phyloP scores from a whole-genome alignment of 2,888 invertebrate species.

The Teleiodes luculella region DNA sequence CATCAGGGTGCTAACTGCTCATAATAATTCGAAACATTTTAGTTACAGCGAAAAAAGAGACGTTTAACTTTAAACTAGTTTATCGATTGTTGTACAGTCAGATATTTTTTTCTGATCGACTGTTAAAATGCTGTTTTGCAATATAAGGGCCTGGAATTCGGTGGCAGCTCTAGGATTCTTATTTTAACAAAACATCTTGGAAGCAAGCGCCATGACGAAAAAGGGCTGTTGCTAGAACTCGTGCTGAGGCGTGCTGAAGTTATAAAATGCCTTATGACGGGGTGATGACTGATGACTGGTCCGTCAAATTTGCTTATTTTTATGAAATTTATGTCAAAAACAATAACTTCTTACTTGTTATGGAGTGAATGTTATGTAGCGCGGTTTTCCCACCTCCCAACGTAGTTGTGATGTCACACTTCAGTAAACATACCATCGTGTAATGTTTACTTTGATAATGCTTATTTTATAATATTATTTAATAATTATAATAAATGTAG shows the following conservation, averaged over 20 bases:
- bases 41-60: conserved; percentile 19
- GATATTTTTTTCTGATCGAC: conserved; percentile 53
- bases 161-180: conserved; percentile 63
- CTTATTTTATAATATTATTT: too few relatives aligned
- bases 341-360: too few relatives aligned
- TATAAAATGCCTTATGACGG: conserved; percentile 55
- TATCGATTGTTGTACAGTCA: conserved; percentile 44
- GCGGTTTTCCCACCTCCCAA: too few relatives aligned
- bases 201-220: conserved; percentile 60
- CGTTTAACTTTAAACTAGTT: conserved; percentile 49
- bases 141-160: conserved; percentile 68
- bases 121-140: conserved; percentile 63
- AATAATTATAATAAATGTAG: too few relatives aligned
- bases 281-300: too few relatives aligned
- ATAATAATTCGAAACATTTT: conserved; percentile 25
- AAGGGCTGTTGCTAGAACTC: conserved; percentile 54
- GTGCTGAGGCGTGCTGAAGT: conserved; percentile 45
- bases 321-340: too few relatives aligned
- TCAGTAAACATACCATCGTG: too few relatives aligned
- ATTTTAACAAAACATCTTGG: conserved; percentile 58
- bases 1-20: conserved; percentile 15
- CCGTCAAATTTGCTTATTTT: too few relatives aligned
- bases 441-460: too few relatives aligned
- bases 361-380: too few relatives aligned
- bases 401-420: too few relatives aligned